Conservation (phyloP, 2,797 vertebrate species). For the Semotilus atromaculatus region DNA sequence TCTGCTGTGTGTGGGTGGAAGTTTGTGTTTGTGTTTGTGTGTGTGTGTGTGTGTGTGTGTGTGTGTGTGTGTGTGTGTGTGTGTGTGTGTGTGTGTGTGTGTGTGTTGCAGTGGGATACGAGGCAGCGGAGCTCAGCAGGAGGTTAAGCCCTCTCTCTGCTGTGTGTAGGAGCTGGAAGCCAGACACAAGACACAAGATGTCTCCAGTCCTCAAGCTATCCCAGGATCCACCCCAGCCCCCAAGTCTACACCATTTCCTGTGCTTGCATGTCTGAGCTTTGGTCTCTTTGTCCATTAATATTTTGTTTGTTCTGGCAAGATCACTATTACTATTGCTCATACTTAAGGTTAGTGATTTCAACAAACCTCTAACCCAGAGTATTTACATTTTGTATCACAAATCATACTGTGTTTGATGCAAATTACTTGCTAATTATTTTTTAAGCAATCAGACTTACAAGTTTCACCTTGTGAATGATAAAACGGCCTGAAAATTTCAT, state of each 20-base stretch:
- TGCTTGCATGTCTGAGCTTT: constrained; percentile 23
- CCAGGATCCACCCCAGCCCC: constrained; percentile 36
- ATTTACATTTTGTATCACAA: background rate
- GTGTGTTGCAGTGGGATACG: constrained; percentile 27
- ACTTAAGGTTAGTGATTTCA: background rate
- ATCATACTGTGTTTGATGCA: background rate
- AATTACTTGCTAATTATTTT: background rate
- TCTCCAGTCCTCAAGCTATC: constrained; percentile 53
- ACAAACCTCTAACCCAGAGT: background rate
- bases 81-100: constrained; percentile 33
- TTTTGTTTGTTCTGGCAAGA: background rate
- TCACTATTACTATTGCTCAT: background rate
- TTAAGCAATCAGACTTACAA: background rate
- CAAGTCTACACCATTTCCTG: constrained; percentile 51
- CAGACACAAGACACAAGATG: constrained; percentile 53
- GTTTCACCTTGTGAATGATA: background rate
- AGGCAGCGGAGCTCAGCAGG: constrained; percentile 44
- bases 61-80: constrained; percentile 32
- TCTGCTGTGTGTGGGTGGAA: constrained; percentile 27
- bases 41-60: constrained; percentile 34
- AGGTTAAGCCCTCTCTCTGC: constrained; percentile 43
- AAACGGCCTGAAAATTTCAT: background rate
- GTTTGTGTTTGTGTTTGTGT: constrained; percentile 39
- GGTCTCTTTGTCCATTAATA: constrained; percentile 11
- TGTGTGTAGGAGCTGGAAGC: constrained; percentile 46